These are phyloP conservation scores for Silurus aristotelis DNA, from an alignment of 2,797 vertebrate genomes.

Conservation along the genomic window DNA sequence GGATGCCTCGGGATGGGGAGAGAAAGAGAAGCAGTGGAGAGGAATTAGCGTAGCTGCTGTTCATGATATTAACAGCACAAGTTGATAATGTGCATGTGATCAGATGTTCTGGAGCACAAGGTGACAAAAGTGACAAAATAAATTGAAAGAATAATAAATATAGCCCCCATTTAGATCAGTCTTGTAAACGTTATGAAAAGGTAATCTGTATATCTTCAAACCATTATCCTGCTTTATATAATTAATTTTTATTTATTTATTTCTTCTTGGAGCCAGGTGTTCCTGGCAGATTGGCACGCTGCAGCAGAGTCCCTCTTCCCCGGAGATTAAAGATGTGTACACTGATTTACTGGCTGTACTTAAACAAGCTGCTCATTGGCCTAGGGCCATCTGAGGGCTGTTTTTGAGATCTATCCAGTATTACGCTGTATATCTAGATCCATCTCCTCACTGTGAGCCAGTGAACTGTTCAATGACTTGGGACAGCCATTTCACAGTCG, in stretches of 20 bases:
- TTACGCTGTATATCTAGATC: conserved; percentile 73
- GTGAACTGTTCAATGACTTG: conserved; percentile 69
- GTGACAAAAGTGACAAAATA: too few species aligned
- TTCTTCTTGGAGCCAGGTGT: conserved; percentile 64
- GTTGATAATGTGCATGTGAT: too few species aligned
- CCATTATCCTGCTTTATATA: conserved; percentile 70
- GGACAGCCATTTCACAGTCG: conserved; percentile 72
- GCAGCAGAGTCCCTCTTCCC: conserved; percentile 70
- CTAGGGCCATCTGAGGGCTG: conserved; percentile 66
- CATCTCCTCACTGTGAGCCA: conserved; percentile 70
- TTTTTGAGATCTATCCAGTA: conserved; percentile 69
- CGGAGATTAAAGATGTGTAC: conserved; percentile 74
- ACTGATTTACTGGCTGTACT: conserved; percentile 73
- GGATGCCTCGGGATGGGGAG: too few species aligned
- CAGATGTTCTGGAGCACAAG: too few species aligned
- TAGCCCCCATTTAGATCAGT: conserved; percentile 60
- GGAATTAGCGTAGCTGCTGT: too few species aligned
- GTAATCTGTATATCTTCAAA: conserved; percentile 79
- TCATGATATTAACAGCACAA: too few species aligned
- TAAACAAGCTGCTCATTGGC: conserved; percentile 70
- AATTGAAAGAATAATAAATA: too few species aligned
- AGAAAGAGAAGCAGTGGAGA: too few species aligned
- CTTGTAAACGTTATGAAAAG: conserved; percentile 72
- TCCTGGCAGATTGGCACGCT: conserved; percentile 67
- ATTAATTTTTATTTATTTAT: neutral